A percentile compares a stretch with the other conserved stretches of the same genome.
phyloP scores from a whole-genome alignment of 2,113 vertebrate genomes.

The Indri indri region DNA sequence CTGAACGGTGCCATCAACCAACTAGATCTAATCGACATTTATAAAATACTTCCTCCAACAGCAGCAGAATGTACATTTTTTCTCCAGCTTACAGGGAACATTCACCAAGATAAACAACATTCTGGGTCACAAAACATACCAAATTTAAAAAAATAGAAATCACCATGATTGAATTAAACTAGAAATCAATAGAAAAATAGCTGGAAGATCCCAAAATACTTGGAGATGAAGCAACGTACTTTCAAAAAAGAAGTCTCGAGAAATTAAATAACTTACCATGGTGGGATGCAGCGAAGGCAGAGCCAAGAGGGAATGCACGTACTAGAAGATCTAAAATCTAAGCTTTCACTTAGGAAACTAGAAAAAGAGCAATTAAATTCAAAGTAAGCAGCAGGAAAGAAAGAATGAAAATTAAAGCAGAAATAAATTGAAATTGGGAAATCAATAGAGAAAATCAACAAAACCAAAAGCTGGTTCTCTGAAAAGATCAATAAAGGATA shows the following conservation, averaged over 20 bases:
- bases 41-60: no score
- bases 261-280: neutral
- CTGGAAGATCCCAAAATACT: no score
- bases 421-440: neutral
- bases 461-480: neutral
- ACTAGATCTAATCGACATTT: no score
- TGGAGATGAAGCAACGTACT: no score
- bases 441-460: neutral
- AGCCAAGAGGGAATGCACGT: neutral
- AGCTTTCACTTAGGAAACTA: constrained; percentile 8
- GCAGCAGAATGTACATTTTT: no score
- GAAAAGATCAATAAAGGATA: neutral
- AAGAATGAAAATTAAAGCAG: neutral
- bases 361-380: neutral
- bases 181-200: no score
- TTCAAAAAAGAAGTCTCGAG: constrained; percentile 6
- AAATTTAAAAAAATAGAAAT: no score
- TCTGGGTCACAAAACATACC: no score
- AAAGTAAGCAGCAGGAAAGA: neutral
- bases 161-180: no score
- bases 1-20: no score
- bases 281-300: neutral
- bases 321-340: neutral
- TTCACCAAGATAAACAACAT: no score
- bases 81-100: no score